Evolutionary conservation across 2,113 vertebrate species (phyloP).

Genomic region (Dryoscopus gambensis): DNA sequence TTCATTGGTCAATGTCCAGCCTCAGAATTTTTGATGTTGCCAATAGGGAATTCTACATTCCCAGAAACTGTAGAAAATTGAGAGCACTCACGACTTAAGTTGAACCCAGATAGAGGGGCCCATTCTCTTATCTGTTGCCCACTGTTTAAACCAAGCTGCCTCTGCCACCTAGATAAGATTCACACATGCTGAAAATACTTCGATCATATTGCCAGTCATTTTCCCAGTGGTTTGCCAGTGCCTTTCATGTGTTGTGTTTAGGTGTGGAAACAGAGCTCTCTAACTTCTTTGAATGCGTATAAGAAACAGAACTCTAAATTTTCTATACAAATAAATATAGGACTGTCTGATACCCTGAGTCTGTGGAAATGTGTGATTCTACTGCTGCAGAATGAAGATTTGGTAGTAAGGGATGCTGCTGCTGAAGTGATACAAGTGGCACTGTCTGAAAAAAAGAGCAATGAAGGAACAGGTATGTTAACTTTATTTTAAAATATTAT

Average conservation of each 20-base stretch:
- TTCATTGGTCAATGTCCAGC: rapidly evolving
- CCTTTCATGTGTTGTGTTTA: not conserved
- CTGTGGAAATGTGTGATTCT: slow-evolving; percentile 86
- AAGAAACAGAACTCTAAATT: not conserved
- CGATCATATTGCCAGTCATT: not conserved
- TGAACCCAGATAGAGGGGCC: not conserved
- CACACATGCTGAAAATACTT: not conserved
- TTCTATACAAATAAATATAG: slow-evolving; percentile 58
- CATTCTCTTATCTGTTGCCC: not conserved
- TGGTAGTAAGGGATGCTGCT: slow-evolving; percentile 80
- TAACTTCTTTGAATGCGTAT: not conserved
- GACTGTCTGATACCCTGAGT: slow-evolving; percentile 77
- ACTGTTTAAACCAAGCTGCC: not conserved
- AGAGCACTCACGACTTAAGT: rapidly evolving
- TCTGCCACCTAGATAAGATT: not conserved
- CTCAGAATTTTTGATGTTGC: not conserved
- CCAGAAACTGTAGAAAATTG: not conserved
- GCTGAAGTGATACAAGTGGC: slow-evolving; percentile 77
- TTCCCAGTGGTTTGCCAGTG: not conserved
- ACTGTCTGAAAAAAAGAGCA: slow-evolving; percentile 66
- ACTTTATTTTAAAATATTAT: not conserved
- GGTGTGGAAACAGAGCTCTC: not conserved
- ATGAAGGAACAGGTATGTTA: slow-evolving; percentile 67
- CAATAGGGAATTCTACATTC: not conserved
- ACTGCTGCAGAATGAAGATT: slow-evolving; percentile 91